Percentiles rank a stretch among this genome's conserved stretches.
phyloP scores from a whole-genome alignment of 2,113 vertebrate species.

The Steatornis caripensis region DNA sequence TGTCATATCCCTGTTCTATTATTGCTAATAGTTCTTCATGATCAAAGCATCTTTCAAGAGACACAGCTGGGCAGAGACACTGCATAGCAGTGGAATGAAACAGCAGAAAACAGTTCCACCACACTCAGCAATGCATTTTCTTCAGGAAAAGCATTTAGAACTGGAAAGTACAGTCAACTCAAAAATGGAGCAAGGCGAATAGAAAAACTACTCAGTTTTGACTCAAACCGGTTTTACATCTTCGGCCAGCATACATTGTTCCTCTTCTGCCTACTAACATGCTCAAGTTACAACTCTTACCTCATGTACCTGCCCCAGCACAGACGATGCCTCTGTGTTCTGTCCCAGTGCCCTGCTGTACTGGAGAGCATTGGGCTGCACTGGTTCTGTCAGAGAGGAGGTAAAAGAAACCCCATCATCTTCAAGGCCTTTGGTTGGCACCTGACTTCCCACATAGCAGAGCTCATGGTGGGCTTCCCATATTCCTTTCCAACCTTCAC shows the following conservation, averaged over 20 bases:
- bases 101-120: neutral
- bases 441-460: neutral
- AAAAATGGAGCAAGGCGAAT: neutral
- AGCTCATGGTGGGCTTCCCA: neutral
- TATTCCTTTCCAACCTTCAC: neutral
- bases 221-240: neutral
- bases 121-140: neutral
- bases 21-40: neutral
- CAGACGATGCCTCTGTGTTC: neutral
- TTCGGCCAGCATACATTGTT: neutral
- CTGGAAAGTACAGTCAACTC: neutral
- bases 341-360: neutral
- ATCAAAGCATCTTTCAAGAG: neutral
- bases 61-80: neutral
- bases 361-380: neutral
- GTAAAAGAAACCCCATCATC: neutral
- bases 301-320: neutral
- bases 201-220: neutral
- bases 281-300: neutral
- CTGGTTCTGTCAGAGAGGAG: neutral
- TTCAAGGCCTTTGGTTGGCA: neutral
- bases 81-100: neutral
- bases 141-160: neutral
- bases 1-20: neutral
- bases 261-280: neutral